Conservation (phyloP, 2,888 invertebrate species). For the Alitta virens region DNA sequence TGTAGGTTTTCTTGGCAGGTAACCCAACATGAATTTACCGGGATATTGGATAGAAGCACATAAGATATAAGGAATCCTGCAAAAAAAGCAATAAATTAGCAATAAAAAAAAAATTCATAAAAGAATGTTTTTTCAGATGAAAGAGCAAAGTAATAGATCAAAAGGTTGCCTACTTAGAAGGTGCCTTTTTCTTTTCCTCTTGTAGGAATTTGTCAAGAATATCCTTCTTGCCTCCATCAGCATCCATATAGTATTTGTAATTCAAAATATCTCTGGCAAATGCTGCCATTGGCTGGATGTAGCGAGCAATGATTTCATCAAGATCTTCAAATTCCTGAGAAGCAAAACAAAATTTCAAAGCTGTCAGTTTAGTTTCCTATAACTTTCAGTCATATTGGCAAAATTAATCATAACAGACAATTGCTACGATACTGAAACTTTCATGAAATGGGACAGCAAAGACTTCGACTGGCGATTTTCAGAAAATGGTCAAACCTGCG, state of each 20-base stretch:
- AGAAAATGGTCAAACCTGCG: constrained; percentile 59
- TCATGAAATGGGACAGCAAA: not conserved
- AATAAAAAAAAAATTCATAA: no score
- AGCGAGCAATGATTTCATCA: constrained; percentile 96
- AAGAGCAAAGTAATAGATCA: no score
- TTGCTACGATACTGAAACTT: no score
- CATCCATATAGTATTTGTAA: constrained; percentile 83
- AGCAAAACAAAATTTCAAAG: no score
- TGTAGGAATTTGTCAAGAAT: constrained; percentile 83
- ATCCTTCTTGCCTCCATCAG: constrained; percentile 74
- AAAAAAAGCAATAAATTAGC: no score
- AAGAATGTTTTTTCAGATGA: no score
- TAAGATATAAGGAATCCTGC: constrained; percentile 54
- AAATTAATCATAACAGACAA: not conserved
- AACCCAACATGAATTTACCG: constrained; percentile 85
- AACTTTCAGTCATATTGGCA: not conserved
- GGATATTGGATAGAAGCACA: constrained; percentile 46
- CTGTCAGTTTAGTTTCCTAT: no score
- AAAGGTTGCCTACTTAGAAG: constrained; percentile 40
- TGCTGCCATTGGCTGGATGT: constrained; percentile 94
- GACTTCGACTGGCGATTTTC: not conserved
- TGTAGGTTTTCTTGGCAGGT: constrained; percentile 80
- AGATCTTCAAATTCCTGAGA: constrained; percentile 96
- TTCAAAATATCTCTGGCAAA: constrained; percentile 85
- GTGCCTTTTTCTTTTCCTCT: constrained; percentile 78